These are phyloP conservation scores for Tenthredo livida DNA, from an alignment of 2,888 invertebrate genomes.

Conservation along the genomic window DNA sequence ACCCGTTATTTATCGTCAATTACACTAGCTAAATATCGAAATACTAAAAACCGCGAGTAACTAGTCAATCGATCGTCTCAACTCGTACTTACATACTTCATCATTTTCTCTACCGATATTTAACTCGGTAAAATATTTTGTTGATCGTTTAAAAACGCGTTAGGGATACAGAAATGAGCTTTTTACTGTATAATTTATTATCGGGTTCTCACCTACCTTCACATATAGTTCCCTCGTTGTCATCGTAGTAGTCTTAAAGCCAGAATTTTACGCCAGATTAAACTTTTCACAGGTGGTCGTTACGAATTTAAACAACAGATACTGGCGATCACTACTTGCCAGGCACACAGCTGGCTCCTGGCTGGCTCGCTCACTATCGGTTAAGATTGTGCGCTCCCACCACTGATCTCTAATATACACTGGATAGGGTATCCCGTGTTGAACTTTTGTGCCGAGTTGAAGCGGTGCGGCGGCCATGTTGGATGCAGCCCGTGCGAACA, in stretches of 20 bases:
- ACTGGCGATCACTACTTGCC: slow-evolving; percentile 42
- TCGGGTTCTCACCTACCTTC: slow-evolving; percentile 68
- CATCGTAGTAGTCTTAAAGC: slow-evolving; percentile 62
- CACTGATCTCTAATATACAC: no score
- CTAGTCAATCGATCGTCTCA: neutral
- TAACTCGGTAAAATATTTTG: neutral
- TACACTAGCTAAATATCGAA: no score
- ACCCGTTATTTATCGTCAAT: neutral
- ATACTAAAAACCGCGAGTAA: neutral
- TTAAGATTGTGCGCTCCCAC: slow-evolving; percentile 55
- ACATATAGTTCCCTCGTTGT: slow-evolving; percentile 76
- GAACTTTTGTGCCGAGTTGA: no score
- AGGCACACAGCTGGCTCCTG: slow-evolving; percentile 44
- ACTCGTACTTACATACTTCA: neutral
- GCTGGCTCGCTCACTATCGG: slow-evolving; percentile 56
- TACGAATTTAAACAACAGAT: slow-evolving; percentile 45
- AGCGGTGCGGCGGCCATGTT: no score
- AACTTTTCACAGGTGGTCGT: slow-evolving; percentile 44
- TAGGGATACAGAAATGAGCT: neutral
- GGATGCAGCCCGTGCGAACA: no score
- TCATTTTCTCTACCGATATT: neutral
- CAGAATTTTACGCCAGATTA: slow-evolving; percentile 39
- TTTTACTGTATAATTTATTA: neutral
- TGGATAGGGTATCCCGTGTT: no score
- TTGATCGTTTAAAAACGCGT: neutral